Conservation (phyloP, 1,140 invertebrate genomes). For the Leptestheria dahalacensis region DNA sequence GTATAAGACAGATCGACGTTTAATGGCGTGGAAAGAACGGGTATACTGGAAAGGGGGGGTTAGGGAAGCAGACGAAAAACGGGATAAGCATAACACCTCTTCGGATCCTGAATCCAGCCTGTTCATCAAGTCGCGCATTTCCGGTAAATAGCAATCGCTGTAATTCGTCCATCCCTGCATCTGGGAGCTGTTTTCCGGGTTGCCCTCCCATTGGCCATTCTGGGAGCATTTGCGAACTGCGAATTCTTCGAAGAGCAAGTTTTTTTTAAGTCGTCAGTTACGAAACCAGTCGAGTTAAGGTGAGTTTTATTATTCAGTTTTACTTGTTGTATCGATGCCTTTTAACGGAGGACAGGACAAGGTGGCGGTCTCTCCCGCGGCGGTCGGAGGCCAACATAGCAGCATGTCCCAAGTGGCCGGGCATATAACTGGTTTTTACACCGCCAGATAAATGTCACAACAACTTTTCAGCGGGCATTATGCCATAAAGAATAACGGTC, state of each 20-base stretch:
- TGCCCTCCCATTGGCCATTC: conserved; percentile 55
- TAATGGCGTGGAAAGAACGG: no score
- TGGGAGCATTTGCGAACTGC: conserved; percentile 54
- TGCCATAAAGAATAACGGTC: neutral
- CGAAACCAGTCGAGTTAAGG: no score
- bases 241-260: conserved; percentile 37
- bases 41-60: neutral
- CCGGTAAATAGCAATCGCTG: conserved; percentile 59
- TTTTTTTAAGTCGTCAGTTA: no score
- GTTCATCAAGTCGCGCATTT: conserved; percentile 45
- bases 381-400: conserved; percentile 60
- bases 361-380: conserved; percentile 38
- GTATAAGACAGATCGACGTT: neutral
- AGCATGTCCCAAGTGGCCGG: conserved; percentile 51
- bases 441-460: neutral
- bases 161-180: conserved; percentile 69
- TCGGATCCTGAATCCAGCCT: conserved; percentile 41
- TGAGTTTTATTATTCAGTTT: conserved; percentile 30
- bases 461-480: neutral
- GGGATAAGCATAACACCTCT: conserved; percentile 25
- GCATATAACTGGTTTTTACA: conserved; percentile 31
- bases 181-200: conserved; percentile 23
- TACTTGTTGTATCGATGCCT: conserved; percentile 54
- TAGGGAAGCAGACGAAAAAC: neutral
- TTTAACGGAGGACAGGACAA: conserved; percentile 51